Percentiles rank a stretch among this genome's conserved stretches.
phyloP scores from a whole-genome alignment of 2,113 vertebrate species.

The Crotalus viridis region DNA sequence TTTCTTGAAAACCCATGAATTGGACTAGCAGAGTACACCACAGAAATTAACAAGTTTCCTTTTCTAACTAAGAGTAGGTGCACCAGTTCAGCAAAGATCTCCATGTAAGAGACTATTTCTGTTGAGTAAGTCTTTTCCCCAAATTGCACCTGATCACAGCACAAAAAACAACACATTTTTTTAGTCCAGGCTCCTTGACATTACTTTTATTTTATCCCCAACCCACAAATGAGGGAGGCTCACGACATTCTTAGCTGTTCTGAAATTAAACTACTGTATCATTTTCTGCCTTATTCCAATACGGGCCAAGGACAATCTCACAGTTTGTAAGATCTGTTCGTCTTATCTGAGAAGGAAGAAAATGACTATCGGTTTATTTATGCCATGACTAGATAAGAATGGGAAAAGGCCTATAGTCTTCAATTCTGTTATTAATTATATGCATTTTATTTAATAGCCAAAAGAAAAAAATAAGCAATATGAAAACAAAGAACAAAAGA shows the following conservation, averaged over 20 bases:
- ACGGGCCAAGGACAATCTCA: not conserved
- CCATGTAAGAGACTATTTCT: not conserved
- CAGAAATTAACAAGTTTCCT: not conserved
- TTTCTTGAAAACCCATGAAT: not conserved
- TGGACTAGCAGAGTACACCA: not conserved
- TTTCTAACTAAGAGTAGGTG: not conserved
- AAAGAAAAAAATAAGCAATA: not conserved
- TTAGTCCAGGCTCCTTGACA: not conserved
- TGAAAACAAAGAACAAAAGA: not conserved
- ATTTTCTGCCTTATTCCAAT: not conserved
- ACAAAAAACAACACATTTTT: not conserved
- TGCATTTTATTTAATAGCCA: not conserved
- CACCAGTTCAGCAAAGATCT: not conserved
- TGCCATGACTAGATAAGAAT: not conserved
- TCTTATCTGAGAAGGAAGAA: not conserved
- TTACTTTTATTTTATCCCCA: not conserved
- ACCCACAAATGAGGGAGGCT: not conserved
- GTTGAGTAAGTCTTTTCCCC: not conserved
- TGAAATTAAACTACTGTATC: not conserved
- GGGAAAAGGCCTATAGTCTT: not conserved
- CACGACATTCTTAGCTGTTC: not conserved
- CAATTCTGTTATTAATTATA: not conserved
- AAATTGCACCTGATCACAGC: not conserved
- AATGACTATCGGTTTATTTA: not conserved
- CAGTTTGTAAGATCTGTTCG: not conserved